These are phyloP conservation scores for Parambassis ranga DNA, from an alignment of 2,797 vertebrate species.

Conservation along the genomic window DNA sequence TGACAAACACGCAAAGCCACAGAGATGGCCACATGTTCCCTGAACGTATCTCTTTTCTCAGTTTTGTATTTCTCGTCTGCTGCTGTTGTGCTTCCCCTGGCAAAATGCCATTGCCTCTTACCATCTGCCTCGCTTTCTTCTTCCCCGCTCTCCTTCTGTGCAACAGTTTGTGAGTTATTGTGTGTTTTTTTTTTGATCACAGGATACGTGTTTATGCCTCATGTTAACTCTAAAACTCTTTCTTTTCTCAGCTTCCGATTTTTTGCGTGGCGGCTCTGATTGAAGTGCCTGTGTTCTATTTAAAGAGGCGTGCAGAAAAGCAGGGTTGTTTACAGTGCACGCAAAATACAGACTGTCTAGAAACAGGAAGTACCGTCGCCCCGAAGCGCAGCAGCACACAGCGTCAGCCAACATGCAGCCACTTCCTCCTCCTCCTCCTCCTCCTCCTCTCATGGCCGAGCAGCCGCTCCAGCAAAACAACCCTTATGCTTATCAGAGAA, in stretches of 20 bases:
- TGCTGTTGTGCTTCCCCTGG: slow-evolving; percentile 57
- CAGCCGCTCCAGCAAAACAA: slow-evolving; percentile 74
- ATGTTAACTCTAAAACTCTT: neutral
- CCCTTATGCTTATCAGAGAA: slow-evolving; percentile 78
- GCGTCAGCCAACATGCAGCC: slow-evolving; percentile 57
- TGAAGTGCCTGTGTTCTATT: slow-evolving; percentile 69
- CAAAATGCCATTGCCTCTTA: slow-evolving; percentile 51
- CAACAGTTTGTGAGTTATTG: slow-evolving; percentile 1
- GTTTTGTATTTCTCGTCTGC: slow-evolving; percentile 32
- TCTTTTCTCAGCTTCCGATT: slow-evolving; percentile 15
- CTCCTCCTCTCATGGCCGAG: slow-evolving; percentile 54
- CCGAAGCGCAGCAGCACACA: slow-evolving; percentile 53
- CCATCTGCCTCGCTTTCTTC: slow-evolving; percentile 62
- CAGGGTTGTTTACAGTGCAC: slow-evolving; percentile 67
- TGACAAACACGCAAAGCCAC: slow-evolving; percentile 20
- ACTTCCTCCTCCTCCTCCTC: slow-evolving; percentile 58
- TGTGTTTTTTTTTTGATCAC: slow-evolving; percentile 24
- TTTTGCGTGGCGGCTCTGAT: slow-evolving; percentile 53
- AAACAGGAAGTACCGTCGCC: slow-evolving; percentile 77
- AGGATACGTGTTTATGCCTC: neutral
- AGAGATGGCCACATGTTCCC: slow-evolving; percentile 35
- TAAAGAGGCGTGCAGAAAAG: slow-evolving; percentile 67
- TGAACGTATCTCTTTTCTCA: neutral
- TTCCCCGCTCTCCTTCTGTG: neutral
- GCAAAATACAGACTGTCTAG: slow-evolving; percentile 70